A percentile compares a stretch with the other conserved stretches of the same genome.
Conservation (phyloP, 2,888 invertebrate genomes). For the Blastobasis lacticolella region DNA sequence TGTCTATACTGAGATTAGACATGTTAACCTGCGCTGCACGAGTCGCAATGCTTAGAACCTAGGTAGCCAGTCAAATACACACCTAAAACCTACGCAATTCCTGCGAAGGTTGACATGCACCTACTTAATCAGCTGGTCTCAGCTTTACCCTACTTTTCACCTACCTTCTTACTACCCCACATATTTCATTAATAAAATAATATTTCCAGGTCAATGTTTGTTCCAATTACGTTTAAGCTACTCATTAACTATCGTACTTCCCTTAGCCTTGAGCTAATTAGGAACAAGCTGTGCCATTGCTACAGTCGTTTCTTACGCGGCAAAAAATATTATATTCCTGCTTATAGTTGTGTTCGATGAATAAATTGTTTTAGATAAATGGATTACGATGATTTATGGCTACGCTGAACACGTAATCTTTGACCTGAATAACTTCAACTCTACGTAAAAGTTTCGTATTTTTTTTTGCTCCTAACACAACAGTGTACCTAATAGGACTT, state of each 20-base stretch:
- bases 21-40: too few relatives aligned
- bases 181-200: slow-evolving; percentile 1
- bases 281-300: slow-evolving; percentile 14
- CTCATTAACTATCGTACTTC: slow-evolving; percentile 11
- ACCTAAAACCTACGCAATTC: not conserved
- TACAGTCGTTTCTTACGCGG: slow-evolving; percentile 12
- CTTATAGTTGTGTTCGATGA: too few relatives aligned
- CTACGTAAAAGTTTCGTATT: slow-evolving; percentile 6
- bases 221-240: slow-evolving; percentile 13
- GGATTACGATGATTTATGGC: slow-evolving; percentile 8
- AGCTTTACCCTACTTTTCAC: too few relatives aligned
- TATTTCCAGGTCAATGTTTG: slow-evolving; percentile 21
- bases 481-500: too few relatives aligned
- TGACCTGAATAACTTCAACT: not conserved
- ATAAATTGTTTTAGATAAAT: slow-evolving; percentile 5
- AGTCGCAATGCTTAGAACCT: too few relatives aligned
- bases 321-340: not conserved
- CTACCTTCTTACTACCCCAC: not conserved
- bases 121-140: too few relatives aligned
- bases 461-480: too few relatives aligned
- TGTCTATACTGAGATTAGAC: too few relatives aligned
- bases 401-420: not conserved
- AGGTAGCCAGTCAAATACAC: not conserved
- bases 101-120: not conserved
- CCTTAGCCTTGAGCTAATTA: slow-evolving; percentile 36